Evolutionary conservation across 1,140 invertebrate species (phyloP).

Genomic region (Grapholita molesta): DNA sequence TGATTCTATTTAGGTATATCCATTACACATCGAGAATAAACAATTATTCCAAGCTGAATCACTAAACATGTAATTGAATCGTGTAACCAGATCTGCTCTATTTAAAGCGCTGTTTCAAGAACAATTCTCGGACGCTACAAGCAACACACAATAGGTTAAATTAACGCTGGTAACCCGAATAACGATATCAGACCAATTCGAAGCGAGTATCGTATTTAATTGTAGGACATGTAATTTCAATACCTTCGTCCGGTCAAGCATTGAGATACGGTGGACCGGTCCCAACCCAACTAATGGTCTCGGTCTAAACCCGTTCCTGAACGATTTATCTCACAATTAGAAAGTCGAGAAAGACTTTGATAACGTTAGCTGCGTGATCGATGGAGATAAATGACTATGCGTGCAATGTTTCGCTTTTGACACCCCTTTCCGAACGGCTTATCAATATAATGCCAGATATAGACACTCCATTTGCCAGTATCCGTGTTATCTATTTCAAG

Average conservation of each 20-base stretch:
- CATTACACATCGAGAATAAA: conserved; percentile 19
- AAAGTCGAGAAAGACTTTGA: conserved; percentile 37
- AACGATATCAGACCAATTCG: conserved; percentile 19
- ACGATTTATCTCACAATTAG: conserved; percentile 40
- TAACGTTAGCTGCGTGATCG: conserved; percentile 36
- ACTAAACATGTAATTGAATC: conserved; percentile 25
- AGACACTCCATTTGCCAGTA: neutral
- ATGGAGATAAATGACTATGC: conserved; percentile 27
- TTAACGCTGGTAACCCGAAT: neutral
- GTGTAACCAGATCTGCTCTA: conserved; percentile 32
- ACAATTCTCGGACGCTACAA: conserved; percentile 2
- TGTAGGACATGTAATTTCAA: conserved; percentile 36
- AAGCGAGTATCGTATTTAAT: conserved; percentile 32
- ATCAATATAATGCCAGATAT: neutral
- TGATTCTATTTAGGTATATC: neutral
- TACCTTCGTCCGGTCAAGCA: conserved; percentile 29
- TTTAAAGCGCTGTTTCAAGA: neutral
- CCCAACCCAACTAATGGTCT: conserved; percentile 31
- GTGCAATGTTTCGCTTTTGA: conserved; percentile 51
- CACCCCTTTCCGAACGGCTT: neutral
- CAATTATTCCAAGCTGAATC: conserved; percentile 24
- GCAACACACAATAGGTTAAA: neutral
- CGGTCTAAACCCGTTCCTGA: conserved; percentile 27
- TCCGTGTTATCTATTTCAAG: neutral
- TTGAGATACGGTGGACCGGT: conserved; percentile 23